Percentiles rank a stretch among this genome's conserved stretches.
Conservation (phyloP, 2,888 invertebrate genomes). For the Meandrusa payeni region DNA sequence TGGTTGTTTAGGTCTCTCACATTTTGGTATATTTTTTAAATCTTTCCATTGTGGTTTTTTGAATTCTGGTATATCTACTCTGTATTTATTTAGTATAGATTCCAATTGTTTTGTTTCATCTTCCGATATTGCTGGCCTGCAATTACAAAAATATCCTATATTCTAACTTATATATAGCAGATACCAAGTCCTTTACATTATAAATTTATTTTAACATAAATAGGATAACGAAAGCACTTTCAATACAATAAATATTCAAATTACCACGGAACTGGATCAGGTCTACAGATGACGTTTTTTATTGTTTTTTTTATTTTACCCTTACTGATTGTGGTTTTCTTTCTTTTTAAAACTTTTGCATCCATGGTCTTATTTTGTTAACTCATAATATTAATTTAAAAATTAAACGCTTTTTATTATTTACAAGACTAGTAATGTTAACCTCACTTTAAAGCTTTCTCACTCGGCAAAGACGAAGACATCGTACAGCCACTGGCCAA, state of each 20-base stretch:
- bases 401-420: background rate
- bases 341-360: conserved; percentile 52
- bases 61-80: conserved; percentile 51
- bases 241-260: background rate
- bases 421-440: background rate
- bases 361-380: conserved; percentile 37
- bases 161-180: too few species aligned
- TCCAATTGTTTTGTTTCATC: conserved; percentile 41
- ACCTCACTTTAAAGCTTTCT: background rate
- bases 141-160: conserved; percentile 24
- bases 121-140: conserved; percentile 53
- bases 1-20: conserved; percentile 57
- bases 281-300: conserved; percentile 67
- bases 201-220: too few species aligned
- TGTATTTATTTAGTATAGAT: conserved; percentile 41
- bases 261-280: conserved; percentile 63
- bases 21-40: conserved; percentile 57
- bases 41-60: conserved; percentile 64
- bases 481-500: too few species aligned
- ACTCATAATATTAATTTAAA: background rate
- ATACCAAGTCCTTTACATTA: too few species aligned
- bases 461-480: too few species aligned
- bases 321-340: conserved; percentile 53
- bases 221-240: background rate
- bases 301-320: conserved; percentile 70